Evolutionary conservation across 2,888 invertebrate genomes (phyloP).

Genomic region (Metalampra italica): DNA sequence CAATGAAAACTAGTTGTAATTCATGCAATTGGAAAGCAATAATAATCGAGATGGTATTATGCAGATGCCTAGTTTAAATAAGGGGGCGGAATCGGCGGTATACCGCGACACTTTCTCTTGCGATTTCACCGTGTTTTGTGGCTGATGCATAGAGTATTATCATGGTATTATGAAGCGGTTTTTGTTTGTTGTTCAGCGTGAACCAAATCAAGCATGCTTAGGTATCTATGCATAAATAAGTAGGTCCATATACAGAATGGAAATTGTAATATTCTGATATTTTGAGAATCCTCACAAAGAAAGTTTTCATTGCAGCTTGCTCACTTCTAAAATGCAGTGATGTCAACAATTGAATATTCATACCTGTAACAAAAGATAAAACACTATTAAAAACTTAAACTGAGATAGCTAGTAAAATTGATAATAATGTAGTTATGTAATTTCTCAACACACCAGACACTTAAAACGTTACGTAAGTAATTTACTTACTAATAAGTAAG

Average conservation of each 20-base stretch:
- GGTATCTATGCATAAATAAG: no score
- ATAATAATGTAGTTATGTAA: no score
- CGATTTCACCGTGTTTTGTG: conserved; percentile 52
- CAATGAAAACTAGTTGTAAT: background rate
- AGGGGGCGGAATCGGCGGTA: conserved; percentile 46
- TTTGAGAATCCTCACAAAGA: no score
- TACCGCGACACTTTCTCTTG: conserved; percentile 62
- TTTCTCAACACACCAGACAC: no score
- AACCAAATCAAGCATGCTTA: background rate
- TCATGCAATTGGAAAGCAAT: conserved; percentile 24
- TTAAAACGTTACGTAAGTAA: no score
- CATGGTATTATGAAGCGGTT: conserved; percentile 33
- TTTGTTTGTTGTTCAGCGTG: conserved; percentile 15
- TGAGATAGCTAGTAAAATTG: no score
- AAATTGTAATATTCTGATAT: background rate
- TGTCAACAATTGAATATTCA: conserved; percentile 3
- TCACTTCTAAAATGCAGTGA: no score
- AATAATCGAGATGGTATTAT: conserved; percentile 24
- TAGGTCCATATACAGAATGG: background rate
- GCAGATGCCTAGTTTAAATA: conserved; percentile 59
- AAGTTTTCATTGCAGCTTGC: no score
- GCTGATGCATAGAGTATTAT: conserved; percentile 29
- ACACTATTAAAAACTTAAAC: background rate
- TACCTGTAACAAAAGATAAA: conserved; percentile 30
- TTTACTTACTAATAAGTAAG: no score